These are phyloP conservation scores for Peromyscus eremicus DNA, from an alignment of 2,797 vertebrate genomes.

Conservation along the genomic window DNA sequence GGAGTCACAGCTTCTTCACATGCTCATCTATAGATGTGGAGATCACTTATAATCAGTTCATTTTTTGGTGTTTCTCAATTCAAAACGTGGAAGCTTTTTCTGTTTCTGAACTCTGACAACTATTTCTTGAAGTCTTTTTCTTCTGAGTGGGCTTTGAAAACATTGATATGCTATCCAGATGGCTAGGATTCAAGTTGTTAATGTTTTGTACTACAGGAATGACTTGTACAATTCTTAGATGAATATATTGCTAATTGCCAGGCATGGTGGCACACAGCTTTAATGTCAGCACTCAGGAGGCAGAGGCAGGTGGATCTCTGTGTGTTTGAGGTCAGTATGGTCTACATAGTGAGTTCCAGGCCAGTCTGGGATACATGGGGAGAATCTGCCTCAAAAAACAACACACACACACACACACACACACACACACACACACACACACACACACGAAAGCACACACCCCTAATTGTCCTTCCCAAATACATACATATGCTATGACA, in stretches of 20 bases:
- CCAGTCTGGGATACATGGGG: background rate
- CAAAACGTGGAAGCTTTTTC: background rate
- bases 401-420: background rate
- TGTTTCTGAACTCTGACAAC: background rate
- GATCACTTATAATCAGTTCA: background rate
- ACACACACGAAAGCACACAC: background rate
- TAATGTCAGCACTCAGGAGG: background rate
- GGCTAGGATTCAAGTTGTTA: slow-evolving; percentile 49
- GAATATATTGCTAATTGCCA: background rate
- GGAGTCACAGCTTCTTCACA: background rate
- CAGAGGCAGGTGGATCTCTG: background rate
- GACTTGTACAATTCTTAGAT: background rate
- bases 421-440: background rate
- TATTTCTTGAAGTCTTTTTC: slow-evolving; percentile 22
- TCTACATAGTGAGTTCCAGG: background rate
- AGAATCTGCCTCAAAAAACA: background rate
- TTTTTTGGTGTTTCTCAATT: background rate
- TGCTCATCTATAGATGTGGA: background rate
- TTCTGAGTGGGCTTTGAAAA: slow-evolving; percentile 43
- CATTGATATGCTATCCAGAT: background rate
- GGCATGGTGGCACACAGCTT: background rate
- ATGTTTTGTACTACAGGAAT: slow-evolving; percentile 35
- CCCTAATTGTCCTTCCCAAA: background rate
- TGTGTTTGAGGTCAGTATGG: background rate
- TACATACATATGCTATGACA: background rate